A percentile compares a stretch with the other conserved stretches of the same genome.
phyloP scores from a whole-genome alignment of 2,113 vertebrate species.

The Scortum barcoo region DNA sequence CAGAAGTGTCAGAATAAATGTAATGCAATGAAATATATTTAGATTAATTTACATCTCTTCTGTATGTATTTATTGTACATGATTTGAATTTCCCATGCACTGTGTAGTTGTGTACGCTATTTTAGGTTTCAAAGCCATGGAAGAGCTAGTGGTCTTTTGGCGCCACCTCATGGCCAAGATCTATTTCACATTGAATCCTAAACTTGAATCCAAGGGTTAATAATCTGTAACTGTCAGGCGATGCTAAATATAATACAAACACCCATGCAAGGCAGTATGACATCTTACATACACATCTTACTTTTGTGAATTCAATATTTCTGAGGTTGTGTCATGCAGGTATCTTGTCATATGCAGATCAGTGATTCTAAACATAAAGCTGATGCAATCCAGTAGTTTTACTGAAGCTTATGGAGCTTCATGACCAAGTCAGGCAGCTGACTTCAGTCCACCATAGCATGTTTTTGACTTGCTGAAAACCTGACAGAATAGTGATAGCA shows the following conservation, averaged over 20 bases:
- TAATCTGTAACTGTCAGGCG: background rate
- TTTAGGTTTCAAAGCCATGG: background rate
- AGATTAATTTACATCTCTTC: too few species aligned
- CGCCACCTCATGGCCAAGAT: background rate
- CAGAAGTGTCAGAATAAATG: too few species aligned
- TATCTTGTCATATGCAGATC: background rate
- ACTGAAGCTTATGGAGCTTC: too few species aligned
- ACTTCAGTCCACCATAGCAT: too few species aligned
- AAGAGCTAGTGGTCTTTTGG: background rate
- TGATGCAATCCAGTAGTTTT: too few species aligned
- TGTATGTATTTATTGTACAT: too few species aligned
- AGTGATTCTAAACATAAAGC: too few species aligned
- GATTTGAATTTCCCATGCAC: too few species aligned
- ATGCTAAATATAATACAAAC: background rate
- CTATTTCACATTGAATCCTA: background rate
- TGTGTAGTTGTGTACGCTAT: background rate
- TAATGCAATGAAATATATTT: too few species aligned
- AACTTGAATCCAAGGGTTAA: background rate
- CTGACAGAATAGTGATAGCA: too few species aligned
- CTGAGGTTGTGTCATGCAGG: background rate
- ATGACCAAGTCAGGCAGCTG: too few species aligned
- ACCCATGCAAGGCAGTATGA: background rate
- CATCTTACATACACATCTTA: background rate
- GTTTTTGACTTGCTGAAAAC: too few species aligned
- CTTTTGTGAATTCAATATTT: background rate